A percentile compares a stretch with the other conserved stretches of the same genome.
phyloP scores from a whole-genome alignment of 2,113 vertebrate genomes.

The Nycticebus coucang region DNA sequence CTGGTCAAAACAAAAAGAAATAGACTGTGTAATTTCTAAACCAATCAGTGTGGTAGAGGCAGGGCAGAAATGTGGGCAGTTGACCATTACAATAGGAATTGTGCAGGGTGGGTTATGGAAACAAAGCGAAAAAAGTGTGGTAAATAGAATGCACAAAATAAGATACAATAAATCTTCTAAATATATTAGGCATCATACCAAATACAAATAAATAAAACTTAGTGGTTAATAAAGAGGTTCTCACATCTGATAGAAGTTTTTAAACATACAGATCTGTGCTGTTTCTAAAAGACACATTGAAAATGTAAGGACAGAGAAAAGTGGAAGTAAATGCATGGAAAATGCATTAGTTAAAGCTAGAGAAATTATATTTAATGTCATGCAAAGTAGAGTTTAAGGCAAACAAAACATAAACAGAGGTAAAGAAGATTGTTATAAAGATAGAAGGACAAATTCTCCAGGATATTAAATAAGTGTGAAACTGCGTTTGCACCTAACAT shows the following conservation, averaged over 20 bases:
- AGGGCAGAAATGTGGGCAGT: background rate
- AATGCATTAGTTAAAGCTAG: background rate
- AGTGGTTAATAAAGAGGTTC: background rate
- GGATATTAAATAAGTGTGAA: background rate
- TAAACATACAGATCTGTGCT: background rate
- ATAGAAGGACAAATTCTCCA: background rate
- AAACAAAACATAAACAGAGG: background rate
- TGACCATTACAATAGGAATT: background rate
- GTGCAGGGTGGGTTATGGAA: background rate
- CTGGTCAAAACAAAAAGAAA: background rate
- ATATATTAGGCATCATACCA: background rate
- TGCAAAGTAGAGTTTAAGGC: background rate
- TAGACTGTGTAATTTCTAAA: background rate
- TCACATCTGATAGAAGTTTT: background rate
- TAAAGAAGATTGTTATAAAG: background rate
- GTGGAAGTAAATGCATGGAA: background rate
- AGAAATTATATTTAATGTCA: background rate
- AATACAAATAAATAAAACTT: background rate
- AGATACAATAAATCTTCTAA: background rate
- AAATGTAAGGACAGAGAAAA: background rate
- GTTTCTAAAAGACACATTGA: background rate
- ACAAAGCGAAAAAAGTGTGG: background rate
- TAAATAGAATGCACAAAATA: background rate
- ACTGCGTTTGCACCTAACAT: background rate
- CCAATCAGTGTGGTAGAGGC: rapidly evolving